phyloP scores from a whole-genome alignment of 2,888 invertebrate genomes.

The Eristalinus sepulchralis region DNA sequence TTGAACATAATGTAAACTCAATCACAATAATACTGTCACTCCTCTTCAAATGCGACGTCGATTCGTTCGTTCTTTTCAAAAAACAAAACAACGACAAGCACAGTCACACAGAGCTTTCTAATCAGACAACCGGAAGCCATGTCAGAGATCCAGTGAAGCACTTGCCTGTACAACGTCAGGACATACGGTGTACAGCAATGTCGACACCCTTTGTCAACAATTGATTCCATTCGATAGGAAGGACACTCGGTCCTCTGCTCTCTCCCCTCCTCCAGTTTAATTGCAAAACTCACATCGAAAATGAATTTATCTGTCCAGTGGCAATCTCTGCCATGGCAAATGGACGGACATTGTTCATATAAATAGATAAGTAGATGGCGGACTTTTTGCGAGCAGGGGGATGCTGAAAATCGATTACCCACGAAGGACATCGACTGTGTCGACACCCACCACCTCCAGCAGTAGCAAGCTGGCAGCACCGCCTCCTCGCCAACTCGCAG shows the following conservation, averaged over 20 bases:
- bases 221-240: background rate
- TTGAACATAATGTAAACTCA: background rate
- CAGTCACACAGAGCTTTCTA: background rate
- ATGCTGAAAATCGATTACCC: background rate
- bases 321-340: slow-evolving; percentile 14
- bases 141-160: background rate
- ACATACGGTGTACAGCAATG: background rate
- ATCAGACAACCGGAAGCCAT: background rate
- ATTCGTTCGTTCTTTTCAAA: background rate
- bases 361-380: slow-evolving; percentile 9
- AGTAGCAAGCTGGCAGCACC: too few species aligned
- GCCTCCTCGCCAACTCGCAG: background rate
- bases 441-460: background rate
- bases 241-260: background rate
- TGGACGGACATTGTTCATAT: slow-evolving; percentile 14
- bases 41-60: background rate
- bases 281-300: slow-evolving; percentile 24
- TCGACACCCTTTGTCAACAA: background rate
- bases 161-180: background rate
- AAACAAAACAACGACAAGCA: background rate
- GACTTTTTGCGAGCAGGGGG: background rate
- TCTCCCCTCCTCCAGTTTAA: slow-evolving; percentile 10
- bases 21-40: background rate
- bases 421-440: background rate
- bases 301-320: slow-evolving; percentile 14